Conservation (phyloP, 1,140 invertebrate genomes). For the Neotoxoptera formosana region DNA sequence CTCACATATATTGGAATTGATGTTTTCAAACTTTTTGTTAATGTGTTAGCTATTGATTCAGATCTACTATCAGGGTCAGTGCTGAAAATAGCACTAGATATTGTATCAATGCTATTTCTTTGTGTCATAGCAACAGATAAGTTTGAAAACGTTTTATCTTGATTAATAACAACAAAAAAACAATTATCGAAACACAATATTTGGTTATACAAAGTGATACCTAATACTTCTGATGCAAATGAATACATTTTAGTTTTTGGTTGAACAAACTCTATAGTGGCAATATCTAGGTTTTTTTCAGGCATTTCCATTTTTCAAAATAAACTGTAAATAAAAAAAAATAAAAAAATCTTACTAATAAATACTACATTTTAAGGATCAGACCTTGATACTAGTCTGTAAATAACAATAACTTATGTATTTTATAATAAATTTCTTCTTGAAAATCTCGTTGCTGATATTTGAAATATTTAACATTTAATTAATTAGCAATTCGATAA, state of each 20-base stretch:
- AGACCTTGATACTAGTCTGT: not conserved
- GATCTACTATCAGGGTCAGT: constrained; percentile 51
- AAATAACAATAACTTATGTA: no score
- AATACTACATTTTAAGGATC: not conserved
- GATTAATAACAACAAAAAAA: constrained; percentile 41
- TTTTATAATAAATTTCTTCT: not conserved
- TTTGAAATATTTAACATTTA: not conserved
- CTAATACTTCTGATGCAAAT: constrained; percentile 38
- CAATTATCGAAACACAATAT: constrained; percentile 50
- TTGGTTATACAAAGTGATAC: not conserved
- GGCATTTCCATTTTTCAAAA: not conserved
- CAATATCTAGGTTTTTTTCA: not conserved
- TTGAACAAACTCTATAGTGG: constrained; percentile 34
- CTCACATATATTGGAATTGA: constrained; percentile 46
- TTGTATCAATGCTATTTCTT: constrained; percentile 29
- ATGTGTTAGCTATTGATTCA: constrained; percentile 22
- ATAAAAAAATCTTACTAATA: not conserved
- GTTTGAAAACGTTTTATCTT: constrained; percentile 25
- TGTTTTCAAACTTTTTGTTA: constrained; percentile 39
- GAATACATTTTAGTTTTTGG: constrained; percentile 39
- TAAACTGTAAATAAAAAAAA: not conserved
- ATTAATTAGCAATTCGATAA: no score
- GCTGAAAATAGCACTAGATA: constrained; percentile 39
- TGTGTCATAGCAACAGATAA: constrained; percentile 47
- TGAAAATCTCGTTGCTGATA: not conserved